These are phyloP conservation scores for Rhinatrema bivittatum DNA, from an alignment of 2,797 vertebrate species.

Conservation along the genomic window DNA sequence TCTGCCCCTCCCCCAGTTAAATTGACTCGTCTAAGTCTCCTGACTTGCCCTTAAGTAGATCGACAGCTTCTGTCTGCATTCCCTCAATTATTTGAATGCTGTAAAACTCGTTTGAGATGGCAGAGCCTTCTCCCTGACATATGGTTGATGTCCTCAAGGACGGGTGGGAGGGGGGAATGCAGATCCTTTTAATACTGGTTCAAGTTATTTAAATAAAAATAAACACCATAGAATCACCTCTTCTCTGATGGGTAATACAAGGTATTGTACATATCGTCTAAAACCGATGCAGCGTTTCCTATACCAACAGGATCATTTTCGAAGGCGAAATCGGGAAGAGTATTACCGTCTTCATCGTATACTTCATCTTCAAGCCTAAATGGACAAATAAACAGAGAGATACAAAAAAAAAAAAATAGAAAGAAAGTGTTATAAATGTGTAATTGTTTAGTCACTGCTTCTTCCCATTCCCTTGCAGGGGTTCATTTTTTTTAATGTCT, in stretches of 20 bases:
- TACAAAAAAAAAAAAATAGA: conserved; percentile 3
- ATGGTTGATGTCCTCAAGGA: too few species aligned
- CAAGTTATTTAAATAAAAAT: not conserved
- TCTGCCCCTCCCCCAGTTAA: too few species aligned
- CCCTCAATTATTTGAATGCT: too few species aligned
- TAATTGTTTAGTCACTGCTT: conserved; percentile 14
- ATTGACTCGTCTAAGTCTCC: too few species aligned
- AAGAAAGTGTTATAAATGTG: conserved; percentile 12
- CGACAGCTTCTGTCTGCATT: too few species aligned
- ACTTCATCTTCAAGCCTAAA: conserved; percentile 68
- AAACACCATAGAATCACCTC: conserved; percentile 67
- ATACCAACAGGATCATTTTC: conserved; percentile 70
- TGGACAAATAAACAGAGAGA: conserved; percentile 18
- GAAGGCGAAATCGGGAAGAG: conserved; percentile 73
- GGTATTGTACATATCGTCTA: conserved; percentile 68
- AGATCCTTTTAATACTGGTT: conserved; percentile 3
- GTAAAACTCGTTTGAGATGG: too few species aligned
- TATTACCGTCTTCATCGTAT: conserved; percentile 83
- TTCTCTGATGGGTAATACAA: conserved; percentile 69
- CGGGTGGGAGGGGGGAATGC: too few species aligned
- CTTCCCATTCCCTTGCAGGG: conserved; percentile 8
- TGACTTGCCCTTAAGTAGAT: too few species aligned
- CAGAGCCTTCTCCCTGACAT: too few species aligned
- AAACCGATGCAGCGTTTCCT: conserved; percentile 66
- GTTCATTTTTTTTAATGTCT: conserved; percentile 7